A percentile compares a stretch with the other conserved stretches of the same genome.
These are phyloP conservation scores for Acanthornis magna DNA, from an alignment of 2,797 vertebrate species.

Conservation along the genomic window DNA sequence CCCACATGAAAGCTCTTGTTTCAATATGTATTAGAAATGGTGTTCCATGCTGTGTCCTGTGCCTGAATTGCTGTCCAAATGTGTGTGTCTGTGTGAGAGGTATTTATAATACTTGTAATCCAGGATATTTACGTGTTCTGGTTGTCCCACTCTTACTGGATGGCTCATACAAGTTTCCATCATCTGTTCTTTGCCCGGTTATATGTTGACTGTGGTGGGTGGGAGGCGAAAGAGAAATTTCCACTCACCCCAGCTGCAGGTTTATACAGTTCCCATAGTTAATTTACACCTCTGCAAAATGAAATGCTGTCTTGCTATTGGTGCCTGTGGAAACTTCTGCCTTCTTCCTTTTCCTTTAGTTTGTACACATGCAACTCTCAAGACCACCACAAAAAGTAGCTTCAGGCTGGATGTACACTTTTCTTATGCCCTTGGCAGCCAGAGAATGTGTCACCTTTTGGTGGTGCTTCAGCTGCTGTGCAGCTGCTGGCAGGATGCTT, in stretches of 20 bases:
- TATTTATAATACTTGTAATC: background rate
- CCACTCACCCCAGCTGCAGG: background rate
- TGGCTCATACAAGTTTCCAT: background rate
- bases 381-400: background rate
- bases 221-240: conserved; percentile 12
- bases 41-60: background rate
- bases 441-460: background rate
- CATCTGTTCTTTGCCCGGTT: background rate
- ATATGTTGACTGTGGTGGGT: background rate
- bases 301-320: background rate
- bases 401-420: background rate
- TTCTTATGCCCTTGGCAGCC: background rate
- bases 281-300: background rate
- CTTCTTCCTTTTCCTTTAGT: background rate
- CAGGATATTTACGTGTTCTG: background rate
- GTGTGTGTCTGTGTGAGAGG: background rate
- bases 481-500: background rate
- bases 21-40: background rate
- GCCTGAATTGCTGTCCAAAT: background rate
- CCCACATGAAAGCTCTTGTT: background rate
- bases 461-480: background rate
- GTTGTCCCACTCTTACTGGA: background rate
- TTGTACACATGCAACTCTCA: background rate
- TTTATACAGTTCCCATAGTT: background rate
- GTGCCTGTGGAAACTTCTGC: background rate